Evolutionary conservation across 2,888 invertebrate genomes (phyloP), one percentile per base, ranked within the genome.

Genomic region (Tenthredo livida): DNA sequence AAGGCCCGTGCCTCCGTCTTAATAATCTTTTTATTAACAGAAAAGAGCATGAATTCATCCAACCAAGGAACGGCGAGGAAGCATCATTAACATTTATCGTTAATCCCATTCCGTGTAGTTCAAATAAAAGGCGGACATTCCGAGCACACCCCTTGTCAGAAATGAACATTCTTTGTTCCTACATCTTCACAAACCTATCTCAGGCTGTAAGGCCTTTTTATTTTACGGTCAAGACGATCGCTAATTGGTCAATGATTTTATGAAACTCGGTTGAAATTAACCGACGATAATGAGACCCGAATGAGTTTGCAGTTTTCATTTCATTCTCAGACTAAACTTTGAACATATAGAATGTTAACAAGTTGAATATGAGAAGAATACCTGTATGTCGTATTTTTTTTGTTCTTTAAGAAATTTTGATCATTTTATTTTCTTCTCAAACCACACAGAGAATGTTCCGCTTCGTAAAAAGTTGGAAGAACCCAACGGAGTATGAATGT

Each of bases 41-140:
- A 29, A 1, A 33, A 25, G 12, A 33, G 33, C 33, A 29, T 67
- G 29, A 29, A 67, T 17, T 29, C 7, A 33, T 33, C 6, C 33
- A 25, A 67, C 15, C 33, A 67, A 29, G 33, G 33, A 25, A 67
- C 33, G 67, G 33, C 21, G 25, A 61, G 25, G 2, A 10, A 61
- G 25, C 61, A 33, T 67, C 33, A 67, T 67, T 67, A 25, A 33
- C 67, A 67, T 33, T 67, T 17, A 67, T 67, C 29, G 21, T 12
- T 43, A 43, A 72, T 72, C 40, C 43, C 29, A 29, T 29, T 50
- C 50, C n/a, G 12, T 72, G 72, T 43, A n/a, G 73, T 43, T 73
- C 10, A 40, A 43, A 25, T 37, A 40, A 17, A 72, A 72, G 40
- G 72, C 40, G 40, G 33, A 72, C 72, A 37, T 40, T 72, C 40